Percentiles rank a stretch among this genome's conserved stretches.
These are phyloP conservation scores for Esox masquinongy DNA, from an alignment of 2,797 vertebrate genomes.

Conservation along the genomic window DNA sequence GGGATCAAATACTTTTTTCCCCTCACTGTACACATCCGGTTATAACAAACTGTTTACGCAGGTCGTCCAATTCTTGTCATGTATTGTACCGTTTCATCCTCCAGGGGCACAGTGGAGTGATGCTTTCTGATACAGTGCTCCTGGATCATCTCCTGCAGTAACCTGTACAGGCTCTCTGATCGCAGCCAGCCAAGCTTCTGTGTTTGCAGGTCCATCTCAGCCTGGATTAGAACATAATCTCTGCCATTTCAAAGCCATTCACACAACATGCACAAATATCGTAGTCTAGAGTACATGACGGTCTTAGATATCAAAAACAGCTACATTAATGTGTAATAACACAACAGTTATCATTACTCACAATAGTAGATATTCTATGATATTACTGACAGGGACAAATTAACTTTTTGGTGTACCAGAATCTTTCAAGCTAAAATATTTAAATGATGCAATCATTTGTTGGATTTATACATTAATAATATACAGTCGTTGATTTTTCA, in stretches of 20 bases:
- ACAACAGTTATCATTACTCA: neutral
- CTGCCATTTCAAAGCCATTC: neutral
- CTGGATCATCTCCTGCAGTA: conserved; percentile 80
- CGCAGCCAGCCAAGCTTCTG: conserved; percentile 78
- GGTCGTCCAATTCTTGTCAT: too few relatives aligned
- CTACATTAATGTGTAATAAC: neutral
- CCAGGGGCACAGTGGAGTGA: conserved; percentile 51
- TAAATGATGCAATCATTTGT: too few relatives aligned
- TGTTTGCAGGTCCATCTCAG: conserved; percentile 73
- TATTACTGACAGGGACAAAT: neutral
- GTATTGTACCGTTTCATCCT: conserved; percentile 67
- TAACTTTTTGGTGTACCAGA: neutral
- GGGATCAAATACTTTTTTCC: too few relatives aligned
- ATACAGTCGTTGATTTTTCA: too few relatives aligned
- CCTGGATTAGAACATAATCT: conserved; percentile 56
- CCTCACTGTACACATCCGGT: too few relatives aligned
- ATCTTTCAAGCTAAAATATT: too few relatives aligned
- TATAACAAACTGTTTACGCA: too few relatives aligned
- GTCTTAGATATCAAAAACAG: neutral
- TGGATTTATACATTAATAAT: too few relatives aligned
- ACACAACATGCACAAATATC: neutral
- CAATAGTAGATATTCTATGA: too few relatives aligned
- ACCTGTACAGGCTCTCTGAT: conserved; percentile 72
- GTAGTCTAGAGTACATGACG: neutral
- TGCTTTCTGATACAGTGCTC: conserved; percentile 76